Conservation (phyloP, 1,140 invertebrate species). For the Elymnias hypermnestra region DNA sequence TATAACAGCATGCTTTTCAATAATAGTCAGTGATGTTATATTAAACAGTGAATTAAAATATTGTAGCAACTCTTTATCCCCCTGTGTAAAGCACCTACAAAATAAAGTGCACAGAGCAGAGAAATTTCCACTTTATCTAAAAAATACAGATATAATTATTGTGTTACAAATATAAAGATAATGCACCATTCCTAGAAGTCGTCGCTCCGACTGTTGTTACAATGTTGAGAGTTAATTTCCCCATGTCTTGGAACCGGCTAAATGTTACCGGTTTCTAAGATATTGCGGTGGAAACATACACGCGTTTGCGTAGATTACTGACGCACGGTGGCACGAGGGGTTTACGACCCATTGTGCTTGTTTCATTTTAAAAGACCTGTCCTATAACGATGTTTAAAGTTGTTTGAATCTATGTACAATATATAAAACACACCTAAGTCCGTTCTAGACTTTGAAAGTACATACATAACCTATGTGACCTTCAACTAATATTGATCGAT, state of each 20-base stretch:
- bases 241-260: slow-evolving; percentile 11
- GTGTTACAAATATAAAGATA: too few relatives aligned
- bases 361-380: slow-evolving; percentile 7
- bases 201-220: neutral
- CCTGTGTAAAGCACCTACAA: neutral
- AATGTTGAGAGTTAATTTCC: slow-evolving; percentile 4
- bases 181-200: slow-evolving; percentile 6
- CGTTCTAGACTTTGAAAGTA: too few relatives aligned
- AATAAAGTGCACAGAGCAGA: neutral
- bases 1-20: too few relatives aligned
- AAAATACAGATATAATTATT: too few relatives aligned
- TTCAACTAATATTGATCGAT: too few relatives aligned
- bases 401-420: too few relatives aligned
- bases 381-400: slow-evolving; percentile 7
- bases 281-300: slow-evolving; percentile 8
- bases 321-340: slow-evolving; percentile 14
- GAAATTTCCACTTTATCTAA: too few relatives aligned
- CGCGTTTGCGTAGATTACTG: slow-evolving; percentile 11
- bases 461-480: too few relatives aligned
- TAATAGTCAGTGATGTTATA: too few relatives aligned
- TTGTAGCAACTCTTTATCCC: neutral
- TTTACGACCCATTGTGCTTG: slow-evolving; percentile 14
- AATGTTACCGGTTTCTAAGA: slow-evolving; percentile 6
- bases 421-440: too few relatives aligned
- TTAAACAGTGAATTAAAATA: too few relatives aligned